Evolutionary conservation across 92 coral and sea anemone genomes (phyloP).

Genomic region (Phenganax subtilis): DNA sequence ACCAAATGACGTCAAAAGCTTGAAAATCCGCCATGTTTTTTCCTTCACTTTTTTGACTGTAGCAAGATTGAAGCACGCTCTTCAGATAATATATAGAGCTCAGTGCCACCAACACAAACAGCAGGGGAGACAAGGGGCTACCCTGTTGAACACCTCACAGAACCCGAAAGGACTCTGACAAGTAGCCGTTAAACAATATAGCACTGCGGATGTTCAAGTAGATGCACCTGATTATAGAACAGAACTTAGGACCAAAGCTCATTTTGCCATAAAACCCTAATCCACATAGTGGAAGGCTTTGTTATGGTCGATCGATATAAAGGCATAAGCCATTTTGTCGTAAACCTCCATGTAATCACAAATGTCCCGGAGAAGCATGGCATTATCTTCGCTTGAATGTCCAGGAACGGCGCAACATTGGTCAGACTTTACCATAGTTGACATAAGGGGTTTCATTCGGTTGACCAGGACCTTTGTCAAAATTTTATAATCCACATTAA

Average conservation of each 20-base stretch:
- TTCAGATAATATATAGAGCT: too few species aligned
- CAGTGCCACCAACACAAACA: slow-evolving; percentile 17
- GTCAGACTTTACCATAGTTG: slow-evolving; percentile 21
- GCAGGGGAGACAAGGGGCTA: slow-evolving; percentile 36
- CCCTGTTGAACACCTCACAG: slow-evolving; percentile 36
- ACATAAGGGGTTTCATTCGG: not conserved
- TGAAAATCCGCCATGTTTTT: too few species aligned
- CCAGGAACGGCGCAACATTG: slow-evolving; percentile 40
- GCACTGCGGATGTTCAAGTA: slow-evolving; percentile 34
- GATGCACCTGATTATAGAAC: not conserved
- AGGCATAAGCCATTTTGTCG: slow-evolving; percentile 5
- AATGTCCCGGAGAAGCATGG: slow-evolving; percentile 6
- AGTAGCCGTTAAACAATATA: slow-evolving; percentile 25
- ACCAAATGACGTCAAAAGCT: too few species aligned
- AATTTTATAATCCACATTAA: slow-evolving; percentile 36
- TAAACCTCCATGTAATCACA: not conserved
- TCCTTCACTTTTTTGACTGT: too few species aligned
- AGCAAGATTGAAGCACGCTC: too few species aligned
- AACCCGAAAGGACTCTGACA: slow-evolving; percentile 20
- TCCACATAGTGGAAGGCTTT: slow-evolving; percentile 41
- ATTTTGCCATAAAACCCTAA: slow-evolving; percentile 32
- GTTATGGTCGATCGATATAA: slow-evolving; percentile 26
- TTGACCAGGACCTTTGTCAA: slow-evolving; percentile 18
- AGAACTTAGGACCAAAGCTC: slow-evolving; percentile 41
- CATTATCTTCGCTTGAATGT: not conserved